Percentiles rank a stretch among this genome's conserved stretches.
Evolutionary conservation across 2,797 vertebrate species (phyloP).

Genomic region (Meda fulgida): DNA sequence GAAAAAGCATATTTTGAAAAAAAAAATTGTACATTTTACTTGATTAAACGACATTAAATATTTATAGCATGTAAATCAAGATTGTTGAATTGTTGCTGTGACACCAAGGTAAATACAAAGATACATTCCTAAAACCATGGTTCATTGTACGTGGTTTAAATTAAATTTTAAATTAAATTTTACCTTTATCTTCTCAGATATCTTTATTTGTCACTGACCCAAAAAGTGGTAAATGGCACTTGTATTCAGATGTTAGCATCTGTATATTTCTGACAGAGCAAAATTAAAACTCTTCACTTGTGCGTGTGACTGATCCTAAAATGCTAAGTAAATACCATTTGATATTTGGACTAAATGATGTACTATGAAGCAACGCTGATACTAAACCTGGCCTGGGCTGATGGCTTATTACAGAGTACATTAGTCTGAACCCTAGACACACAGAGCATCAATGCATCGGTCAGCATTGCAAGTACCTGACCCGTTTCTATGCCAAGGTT

Average conservation of each 20-base stretch:
- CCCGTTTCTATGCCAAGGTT: conserved; percentile 34
- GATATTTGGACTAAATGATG: conserved; percentile 12
- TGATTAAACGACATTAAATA: background rate
- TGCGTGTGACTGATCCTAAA: background rate
- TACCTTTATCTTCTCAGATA: background rate
- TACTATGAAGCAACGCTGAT: conserved; percentile 17
- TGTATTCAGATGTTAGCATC: background rate
- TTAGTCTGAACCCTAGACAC: conserved; percentile 53
- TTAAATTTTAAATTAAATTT: background rate
- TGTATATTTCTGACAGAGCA: background rate
- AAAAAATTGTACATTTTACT: background rate
- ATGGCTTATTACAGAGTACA: background rate
- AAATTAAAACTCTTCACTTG: background rate
- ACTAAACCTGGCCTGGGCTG: conserved; percentile 30
- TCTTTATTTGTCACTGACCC: background rate
- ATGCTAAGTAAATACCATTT: conserved; percentile 20
- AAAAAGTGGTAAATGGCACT: background rate
- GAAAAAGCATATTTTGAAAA: background rate
- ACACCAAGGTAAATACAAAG: no score
- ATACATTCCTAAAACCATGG: background rate
- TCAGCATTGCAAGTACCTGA: conserved; percentile 41
- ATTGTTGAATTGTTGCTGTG: background rate
- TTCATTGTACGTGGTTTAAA: background rate
- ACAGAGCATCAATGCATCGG: conserved; percentile 27
- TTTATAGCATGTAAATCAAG: background rate